Conservation (phyloP, 2,113 vertebrate species). For the Passer domesticus region DNA sequence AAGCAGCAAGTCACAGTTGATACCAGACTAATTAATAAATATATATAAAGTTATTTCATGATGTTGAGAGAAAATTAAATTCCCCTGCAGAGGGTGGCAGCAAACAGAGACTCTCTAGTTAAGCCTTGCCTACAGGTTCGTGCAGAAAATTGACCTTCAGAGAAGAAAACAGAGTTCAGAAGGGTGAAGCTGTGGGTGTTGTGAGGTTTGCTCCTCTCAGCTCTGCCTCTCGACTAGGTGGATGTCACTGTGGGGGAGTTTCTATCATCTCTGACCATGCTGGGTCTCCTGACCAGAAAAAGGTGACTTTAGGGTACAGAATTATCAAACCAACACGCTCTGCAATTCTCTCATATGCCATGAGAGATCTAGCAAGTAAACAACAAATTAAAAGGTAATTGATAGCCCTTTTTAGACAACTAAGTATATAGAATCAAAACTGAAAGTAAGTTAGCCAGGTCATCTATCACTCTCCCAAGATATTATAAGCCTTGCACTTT, state of each 20-base stretch:
- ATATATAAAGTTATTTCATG: neutral
- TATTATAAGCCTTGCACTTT: neutral
- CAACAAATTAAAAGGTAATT: neutral
- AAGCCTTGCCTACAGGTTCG: neutral
- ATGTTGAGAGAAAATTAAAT: neutral
- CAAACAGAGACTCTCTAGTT: neutral
- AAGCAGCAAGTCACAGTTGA: neutral
- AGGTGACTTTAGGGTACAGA: neutral
- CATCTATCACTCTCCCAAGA: neutral
- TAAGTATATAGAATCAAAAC: neutral
- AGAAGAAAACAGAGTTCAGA: neutral
- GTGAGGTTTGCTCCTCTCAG: neutral
- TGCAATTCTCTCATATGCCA: neutral
- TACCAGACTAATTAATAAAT: neutral
- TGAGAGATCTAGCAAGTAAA: neutral
- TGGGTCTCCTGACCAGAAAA: neutral
- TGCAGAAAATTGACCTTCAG: neutral
- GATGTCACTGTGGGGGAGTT: neutral
- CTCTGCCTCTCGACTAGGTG: fast-evolving
- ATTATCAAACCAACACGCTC: neutral
- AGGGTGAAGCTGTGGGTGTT: neutral
- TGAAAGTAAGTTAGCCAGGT: neutral
- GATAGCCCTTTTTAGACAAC: neutral
- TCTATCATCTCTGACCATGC: neutral
- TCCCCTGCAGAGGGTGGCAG: neutral